Conservation (phyloP, 1,140 invertebrate genomes). For the Meloidogyne floridensis region DNA sequence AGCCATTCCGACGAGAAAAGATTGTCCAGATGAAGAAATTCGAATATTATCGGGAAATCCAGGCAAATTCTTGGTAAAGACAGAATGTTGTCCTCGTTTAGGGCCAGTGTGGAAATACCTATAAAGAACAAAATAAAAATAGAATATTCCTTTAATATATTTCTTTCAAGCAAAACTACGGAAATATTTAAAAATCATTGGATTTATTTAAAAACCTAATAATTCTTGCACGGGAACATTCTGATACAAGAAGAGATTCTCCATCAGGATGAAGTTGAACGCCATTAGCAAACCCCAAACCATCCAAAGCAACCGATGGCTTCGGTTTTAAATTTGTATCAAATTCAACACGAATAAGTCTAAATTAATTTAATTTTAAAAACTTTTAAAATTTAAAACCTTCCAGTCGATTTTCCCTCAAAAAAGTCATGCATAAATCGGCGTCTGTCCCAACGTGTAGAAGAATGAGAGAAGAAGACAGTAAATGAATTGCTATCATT, state of each 20-base stretch:
- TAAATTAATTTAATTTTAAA: constrained; percentile 56
- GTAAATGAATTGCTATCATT: constrained; percentile 38
- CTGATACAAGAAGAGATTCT: constrained; percentile 62
- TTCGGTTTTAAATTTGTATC: constrained; percentile 39
- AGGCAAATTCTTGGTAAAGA: constrained; percentile 67
- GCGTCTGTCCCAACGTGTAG: constrained; percentile 64
- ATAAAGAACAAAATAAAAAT: constrained; percentile 35
- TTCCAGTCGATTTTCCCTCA: constrained; percentile 64
- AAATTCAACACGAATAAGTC: constrained; percentile 62
- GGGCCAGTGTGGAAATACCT: constrained; percentile 61
- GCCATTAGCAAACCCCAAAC: constrained; percentile 67
- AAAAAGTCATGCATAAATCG: constrained; percentile 66
- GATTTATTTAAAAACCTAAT: constrained; percentile 24
- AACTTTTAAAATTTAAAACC: constrained; percentile 54
- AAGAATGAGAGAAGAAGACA: constrained; percentile 55
- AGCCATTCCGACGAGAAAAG: constrained; percentile 57
- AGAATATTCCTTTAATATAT: no score
- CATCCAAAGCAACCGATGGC: constrained; percentile 51
- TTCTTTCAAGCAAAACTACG: no score
- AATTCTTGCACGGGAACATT: constrained; percentile 65
- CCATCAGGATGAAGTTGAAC: constrained; percentile 65
- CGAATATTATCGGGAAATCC: constrained; percentile 68
- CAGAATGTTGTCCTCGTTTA: constrained; percentile 57
- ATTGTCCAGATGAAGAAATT: constrained; percentile 60
- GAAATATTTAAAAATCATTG: not conserved